These are phyloP conservation scores for Zophobas morio DNA, from an alignment of 1,140 invertebrate species.

Conservation along the genomic window DNA sequence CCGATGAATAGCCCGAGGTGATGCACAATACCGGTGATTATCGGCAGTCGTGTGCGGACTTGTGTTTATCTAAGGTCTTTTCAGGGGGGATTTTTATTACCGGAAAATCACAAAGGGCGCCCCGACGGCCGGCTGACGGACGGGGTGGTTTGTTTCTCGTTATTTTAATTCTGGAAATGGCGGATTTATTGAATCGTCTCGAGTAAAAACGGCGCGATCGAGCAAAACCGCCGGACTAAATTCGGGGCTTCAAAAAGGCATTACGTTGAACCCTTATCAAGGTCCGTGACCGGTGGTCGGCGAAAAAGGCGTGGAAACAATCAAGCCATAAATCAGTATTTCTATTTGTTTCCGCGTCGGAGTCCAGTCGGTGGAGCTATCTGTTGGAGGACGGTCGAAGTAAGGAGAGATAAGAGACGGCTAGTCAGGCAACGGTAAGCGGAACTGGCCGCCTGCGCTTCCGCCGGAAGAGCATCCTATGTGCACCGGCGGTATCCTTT, in stretches of 20 bases:
- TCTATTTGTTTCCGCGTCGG: conserved; percentile 48
- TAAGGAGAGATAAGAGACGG: conserved; percentile 52
- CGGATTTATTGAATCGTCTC: neutral
- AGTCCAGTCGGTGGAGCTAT: conserved; percentile 55
- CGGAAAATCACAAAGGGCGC: conserved; percentile 21
- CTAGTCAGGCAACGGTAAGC: conserved; percentile 54
- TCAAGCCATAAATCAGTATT: conserved; percentile 56
- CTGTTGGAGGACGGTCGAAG: conserved; percentile 59
- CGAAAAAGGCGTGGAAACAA: conserved; percentile 34
- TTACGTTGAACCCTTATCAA: conserved; percentile 21
- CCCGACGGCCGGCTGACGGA: neutral
- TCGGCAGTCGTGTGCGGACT: conserved; percentile 55
- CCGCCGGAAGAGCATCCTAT: conserved; percentile 55
- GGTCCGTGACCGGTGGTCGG: conserved; percentile 13
- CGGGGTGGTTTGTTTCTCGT: neutral
- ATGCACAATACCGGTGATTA: conserved; percentile 61
- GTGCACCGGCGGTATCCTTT: conserved; percentile 44
- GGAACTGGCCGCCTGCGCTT: conserved; percentile 55
- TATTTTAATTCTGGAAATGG: neutral
- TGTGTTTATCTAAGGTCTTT: conserved; percentile 54
- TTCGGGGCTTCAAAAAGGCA: conserved; percentile 8
- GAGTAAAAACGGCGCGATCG: neutral
- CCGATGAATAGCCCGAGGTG: conserved; percentile 62
- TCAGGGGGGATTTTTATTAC: conserved; percentile 6
- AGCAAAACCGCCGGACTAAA: conserved; percentile 5